A percentile compares a stretch with the other conserved stretches of the same genome.
These are phyloP conservation scores for Fringilla coelebs DNA, from an alignment of 2,797 vertebrate genomes.

Conservation along the genomic window DNA sequence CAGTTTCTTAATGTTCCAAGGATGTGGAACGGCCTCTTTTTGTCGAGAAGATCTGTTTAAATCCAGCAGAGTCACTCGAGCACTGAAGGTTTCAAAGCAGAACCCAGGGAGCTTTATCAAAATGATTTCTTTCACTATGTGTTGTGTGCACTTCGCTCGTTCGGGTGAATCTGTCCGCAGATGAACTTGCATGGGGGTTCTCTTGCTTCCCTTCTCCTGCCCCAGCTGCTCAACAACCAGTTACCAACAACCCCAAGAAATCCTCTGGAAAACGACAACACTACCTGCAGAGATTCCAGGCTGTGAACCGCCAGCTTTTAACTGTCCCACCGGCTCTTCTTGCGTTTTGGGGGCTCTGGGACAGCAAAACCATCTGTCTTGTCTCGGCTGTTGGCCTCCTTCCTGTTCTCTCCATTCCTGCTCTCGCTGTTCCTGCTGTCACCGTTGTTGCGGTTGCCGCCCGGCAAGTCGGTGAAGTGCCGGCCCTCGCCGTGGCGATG, in stretches of 20 bases:
- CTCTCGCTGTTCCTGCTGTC: constrained; percentile 67
- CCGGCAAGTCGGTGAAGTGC: constrained; percentile 63
- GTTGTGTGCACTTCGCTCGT: background rate
- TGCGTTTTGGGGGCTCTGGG: constrained; percentile 92
- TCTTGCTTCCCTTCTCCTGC: constrained; percentile 15
- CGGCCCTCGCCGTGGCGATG: constrained; percentile 60
- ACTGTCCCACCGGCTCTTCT: constrained; percentile 98
- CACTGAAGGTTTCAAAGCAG: constrained; percentile 49
- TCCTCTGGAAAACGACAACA: constrained; percentile 65
- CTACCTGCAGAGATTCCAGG: constrained; percentile 21
- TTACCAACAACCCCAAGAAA: constrained; percentile 47
- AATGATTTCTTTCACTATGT: constrained; percentile 41
- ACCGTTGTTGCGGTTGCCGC: constrained; percentile 61
- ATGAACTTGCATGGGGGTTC: background rate
- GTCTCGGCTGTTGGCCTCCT: constrained; percentile 73
- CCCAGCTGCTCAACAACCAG: constrained; percentile 62
- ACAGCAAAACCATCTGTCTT: constrained; percentile 89
- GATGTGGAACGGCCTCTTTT: constrained; percentile 9
- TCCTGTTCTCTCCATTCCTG: constrained; percentile 59
- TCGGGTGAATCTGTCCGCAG: constrained; percentile 16
- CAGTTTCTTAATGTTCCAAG: constrained; percentile 10
- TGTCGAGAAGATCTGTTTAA: constrained; percentile 6
- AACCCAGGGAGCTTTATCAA: constrained; percentile 57
- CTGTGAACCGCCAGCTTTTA: constrained; percentile 66
- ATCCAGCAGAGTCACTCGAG: constrained; percentile 49